Base-by-base conservation (phyloP, 2,113 vertebrate genomes). In the Phylloscopus trochilus region DNA sequence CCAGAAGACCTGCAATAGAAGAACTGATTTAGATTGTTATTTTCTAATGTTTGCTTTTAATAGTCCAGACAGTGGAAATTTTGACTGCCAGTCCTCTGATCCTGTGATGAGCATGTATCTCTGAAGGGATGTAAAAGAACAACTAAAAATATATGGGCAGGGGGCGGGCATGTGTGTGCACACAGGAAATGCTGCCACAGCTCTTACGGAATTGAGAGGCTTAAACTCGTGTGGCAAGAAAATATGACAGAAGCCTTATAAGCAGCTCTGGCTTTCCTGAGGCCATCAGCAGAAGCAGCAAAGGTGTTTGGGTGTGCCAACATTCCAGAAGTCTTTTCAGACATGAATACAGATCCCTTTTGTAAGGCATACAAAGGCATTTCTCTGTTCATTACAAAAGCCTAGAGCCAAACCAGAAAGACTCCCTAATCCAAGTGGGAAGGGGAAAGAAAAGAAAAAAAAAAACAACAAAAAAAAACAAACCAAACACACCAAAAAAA, bases 261-360 rank as follows among this genome's bases (percentile, higher is more conserved):
- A 67, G 85, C 72, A 74, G 70, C 75, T 70, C 63, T 27, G 63
- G 49, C 58, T 62, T 83, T 92, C 84, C 85, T 77, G 72, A 26
- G 63, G 78, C 79, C 78, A 92, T 67, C 72, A 90, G 47, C 63
- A 91, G 82, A 83, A 91, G 68, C 47, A 70, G 64, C 56, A 91
- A 76, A 92, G 94, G 90, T 85, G 82, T 92, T 47, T 60, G 64
- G 79, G 59, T 85, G 62, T 83, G 87, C 90, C 89, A 95, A 68
- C 76, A 92, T 96, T 95, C 93, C 95, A 94, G 7, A 80, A 86
- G 37, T 41, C 69, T 91, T 95, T 94, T 92, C 89, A 96, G 80
- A 92, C 49, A 76, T 15, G 52, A 95, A 89, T 23, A 94, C 56
- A 88, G 87, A 96, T 83, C 82, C 17, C 68, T 86, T 95, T 88